Evolutionary conservation across 2,888 invertebrate genomes (phyloP), one percentile per base, ranked within the genome.

Genomic region (Frankliniella fusca): DNA sequence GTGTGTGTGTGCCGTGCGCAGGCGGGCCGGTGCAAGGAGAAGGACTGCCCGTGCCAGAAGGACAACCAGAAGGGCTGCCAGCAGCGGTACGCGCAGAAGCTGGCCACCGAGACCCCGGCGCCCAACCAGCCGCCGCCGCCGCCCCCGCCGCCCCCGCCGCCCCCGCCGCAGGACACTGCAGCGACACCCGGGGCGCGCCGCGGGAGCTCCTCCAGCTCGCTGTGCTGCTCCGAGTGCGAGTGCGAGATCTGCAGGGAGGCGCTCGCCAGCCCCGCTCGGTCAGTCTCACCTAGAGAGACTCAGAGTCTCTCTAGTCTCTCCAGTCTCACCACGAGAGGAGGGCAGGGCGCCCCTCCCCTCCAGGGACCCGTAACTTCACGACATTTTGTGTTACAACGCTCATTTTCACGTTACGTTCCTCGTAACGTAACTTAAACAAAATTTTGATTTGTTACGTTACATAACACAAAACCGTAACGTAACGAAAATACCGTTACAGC

Each of bases 21-120:
- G 70, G 70, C 12, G 27, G 12, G 23, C 27, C 23, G 12, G 70
- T 76, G 70, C 70, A 76, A 76, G 70, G 70, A 76, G 70, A 76
- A 76, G 70, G 70, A 76, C 27, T 76, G 70, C 70, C 70, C 70
- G 11, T 76, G 70, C 27, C 70, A 23, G 70, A 76, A 76, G 70
- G 70, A 76, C 70, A 76, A 76, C 70, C 70, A 76, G 70, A 76
- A 76, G 70, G 27, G 27, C 12, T 76, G 70, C 70, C 70, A 76
- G 70, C 70, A 76, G 70, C 70, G 70, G 23, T 76, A 76, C 27
- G 70, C 70, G 23, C n/a, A n/a, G 23, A 76, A 76, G 70, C 70
- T 76, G 70, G 70, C 70, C 23, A 76, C 70, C 10, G 70, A 76
- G 70, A 27, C 0, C 23, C 70, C 70, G 23, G 70, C 27, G 11